Conservation (phyloP, 1,140 invertebrate species). For the Aethina tumida region DNA sequence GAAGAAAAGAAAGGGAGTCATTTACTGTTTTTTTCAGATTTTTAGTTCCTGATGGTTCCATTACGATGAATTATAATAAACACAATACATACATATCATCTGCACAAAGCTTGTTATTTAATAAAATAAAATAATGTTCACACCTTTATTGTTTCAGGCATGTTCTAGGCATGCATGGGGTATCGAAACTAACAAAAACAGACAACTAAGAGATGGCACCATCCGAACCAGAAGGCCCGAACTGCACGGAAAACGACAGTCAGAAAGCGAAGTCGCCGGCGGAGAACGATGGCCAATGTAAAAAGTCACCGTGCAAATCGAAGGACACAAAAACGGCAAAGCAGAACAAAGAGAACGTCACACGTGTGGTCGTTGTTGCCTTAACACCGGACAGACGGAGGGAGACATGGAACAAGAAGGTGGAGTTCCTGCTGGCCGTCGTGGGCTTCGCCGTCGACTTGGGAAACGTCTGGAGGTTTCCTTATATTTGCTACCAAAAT, state of each 20-base stretch:
- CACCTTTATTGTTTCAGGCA: too few species aligned
- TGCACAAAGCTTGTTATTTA: too few species aligned
- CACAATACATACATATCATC: too few species aligned
- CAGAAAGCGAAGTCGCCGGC: slow-evolving; percentile 15
- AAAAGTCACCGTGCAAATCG: slow-evolving; percentile 20
- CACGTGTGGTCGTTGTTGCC: slow-evolving; percentile 49
- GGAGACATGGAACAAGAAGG: slow-evolving; percentile 74
- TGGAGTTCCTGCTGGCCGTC: slow-evolving; percentile 79
- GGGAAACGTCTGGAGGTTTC: slow-evolving; percentile 73
- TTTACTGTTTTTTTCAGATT: too few species aligned
- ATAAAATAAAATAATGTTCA: background rate
- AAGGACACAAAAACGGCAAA: slow-evolving; percentile 15
- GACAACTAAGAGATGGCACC: slow-evolving; percentile 14
- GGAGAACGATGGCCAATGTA: slow-evolving; percentile 16
- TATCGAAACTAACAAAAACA: slow-evolving; percentile 1
- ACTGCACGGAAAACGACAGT: slow-evolving; percentile 17
- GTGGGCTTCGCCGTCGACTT: slow-evolving; percentile 82
- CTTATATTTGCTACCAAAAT: slow-evolving; percentile 73
- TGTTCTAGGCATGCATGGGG: background rate
- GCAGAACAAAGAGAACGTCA: slow-evolving; percentile 27
- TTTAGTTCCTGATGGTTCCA: too few species aligned
- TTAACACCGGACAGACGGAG: slow-evolving; percentile 49
- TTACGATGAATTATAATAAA: too few species aligned
- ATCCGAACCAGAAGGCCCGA: slow-evolving; percentile 19
- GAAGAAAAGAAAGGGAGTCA: too few species aligned